These are phyloP conservation scores for Drosophila pectinifera DNA, from an alignment of 1,140 invertebrate species.

Conservation along the genomic window DNA sequence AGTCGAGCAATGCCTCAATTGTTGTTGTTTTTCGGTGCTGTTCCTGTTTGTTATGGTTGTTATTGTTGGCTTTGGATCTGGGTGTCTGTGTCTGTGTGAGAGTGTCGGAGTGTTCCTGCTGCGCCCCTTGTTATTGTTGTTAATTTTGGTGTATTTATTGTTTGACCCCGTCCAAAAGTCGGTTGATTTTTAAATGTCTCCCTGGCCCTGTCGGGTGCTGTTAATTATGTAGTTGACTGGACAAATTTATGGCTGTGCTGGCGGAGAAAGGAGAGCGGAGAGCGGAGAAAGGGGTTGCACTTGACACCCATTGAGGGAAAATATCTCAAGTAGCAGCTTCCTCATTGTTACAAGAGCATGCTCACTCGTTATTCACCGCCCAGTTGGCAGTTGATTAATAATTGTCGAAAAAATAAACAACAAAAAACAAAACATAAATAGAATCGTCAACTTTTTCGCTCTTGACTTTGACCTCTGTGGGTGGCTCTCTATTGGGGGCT, in stretches of 20 bases:
- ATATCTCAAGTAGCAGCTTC: conserved; percentile 65
- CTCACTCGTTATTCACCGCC: conserved; percentile 36
- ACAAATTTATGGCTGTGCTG: conserved; percentile 56
- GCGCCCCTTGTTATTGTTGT: conserved; percentile 20
- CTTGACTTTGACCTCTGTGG: conserved; percentile 76
- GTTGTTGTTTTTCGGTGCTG: conserved; percentile 27
- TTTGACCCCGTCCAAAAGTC: conserved; percentile 46
- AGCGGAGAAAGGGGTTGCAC: conserved; percentile 26
- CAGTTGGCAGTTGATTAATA: conserved; percentile 66
- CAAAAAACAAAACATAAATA: conserved; percentile 22
- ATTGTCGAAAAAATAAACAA: conserved; percentile 43
- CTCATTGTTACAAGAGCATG: conserved; percentile 51
- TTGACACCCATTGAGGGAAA: conserved; percentile 42
- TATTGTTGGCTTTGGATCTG: conserved; percentile 14
- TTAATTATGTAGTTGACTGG: conserved; percentile 67
- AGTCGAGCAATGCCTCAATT: conserved; percentile 63
- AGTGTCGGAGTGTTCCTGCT: conserved; percentile 22
- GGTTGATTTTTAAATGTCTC: conserved; percentile 38
- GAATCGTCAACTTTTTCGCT: conserved; percentile 41
- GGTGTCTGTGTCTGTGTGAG: neutral
- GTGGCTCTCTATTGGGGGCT: conserved; percentile 55
- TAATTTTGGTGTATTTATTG: conserved; percentile 31
- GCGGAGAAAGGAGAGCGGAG: neutral
- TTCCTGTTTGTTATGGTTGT: conserved; percentile 20
- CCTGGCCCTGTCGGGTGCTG: conserved; percentile 33